phyloP scores from a whole-genome alignment of 1,140 invertebrate species.

The Helicoverpa armigera region DNA sequence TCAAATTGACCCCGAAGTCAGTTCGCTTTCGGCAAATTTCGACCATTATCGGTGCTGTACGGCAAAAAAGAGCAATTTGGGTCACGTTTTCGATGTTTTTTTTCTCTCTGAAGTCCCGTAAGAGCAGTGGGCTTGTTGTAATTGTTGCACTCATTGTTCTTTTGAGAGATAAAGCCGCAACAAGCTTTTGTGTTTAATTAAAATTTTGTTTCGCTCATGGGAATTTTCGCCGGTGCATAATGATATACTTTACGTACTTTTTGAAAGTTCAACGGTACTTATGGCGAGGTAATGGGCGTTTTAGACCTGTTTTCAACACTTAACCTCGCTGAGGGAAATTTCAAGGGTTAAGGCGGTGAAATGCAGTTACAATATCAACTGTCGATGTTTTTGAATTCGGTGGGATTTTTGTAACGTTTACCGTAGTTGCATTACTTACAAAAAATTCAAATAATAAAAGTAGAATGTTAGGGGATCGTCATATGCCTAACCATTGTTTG shows the following conservation, averaged over 20 bases:
- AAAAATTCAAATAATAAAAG: no score
- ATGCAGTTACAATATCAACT: background rate
- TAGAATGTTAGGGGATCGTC: no score
- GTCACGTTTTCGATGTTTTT: conserved; percentile 67
- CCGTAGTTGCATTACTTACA: background rate
- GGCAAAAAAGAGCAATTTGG: conserved; percentile 72
- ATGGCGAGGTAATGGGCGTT: conserved; percentile 32
- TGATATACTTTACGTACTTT: conserved; percentile 52
- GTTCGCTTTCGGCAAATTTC: conserved; percentile 77
- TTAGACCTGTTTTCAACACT: conserved; percentile 46
- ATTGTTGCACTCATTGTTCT: conserved; percentile 82
- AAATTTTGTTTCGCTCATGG: conserved; percentile 69
- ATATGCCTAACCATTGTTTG: no score
- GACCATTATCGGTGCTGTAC: conserved; percentile 65
- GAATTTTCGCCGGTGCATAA: conserved; percentile 61
- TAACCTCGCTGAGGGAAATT: conserved; percentile 27
- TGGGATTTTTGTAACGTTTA: background rate
- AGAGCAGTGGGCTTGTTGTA: conserved; percentile 67
- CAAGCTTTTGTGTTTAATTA: conserved; percentile 75
- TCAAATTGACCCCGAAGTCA: conserved; percentile 76
- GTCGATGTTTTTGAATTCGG: background rate
- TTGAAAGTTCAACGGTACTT: conserved; percentile 48
- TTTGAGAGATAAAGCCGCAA: conserved; percentile 69
- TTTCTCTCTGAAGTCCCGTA: conserved; percentile 71
- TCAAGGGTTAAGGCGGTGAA: background rate